phyloP scores from a whole-genome alignment of 2,888 invertebrate species.

The Melipona bicolor region DNA sequence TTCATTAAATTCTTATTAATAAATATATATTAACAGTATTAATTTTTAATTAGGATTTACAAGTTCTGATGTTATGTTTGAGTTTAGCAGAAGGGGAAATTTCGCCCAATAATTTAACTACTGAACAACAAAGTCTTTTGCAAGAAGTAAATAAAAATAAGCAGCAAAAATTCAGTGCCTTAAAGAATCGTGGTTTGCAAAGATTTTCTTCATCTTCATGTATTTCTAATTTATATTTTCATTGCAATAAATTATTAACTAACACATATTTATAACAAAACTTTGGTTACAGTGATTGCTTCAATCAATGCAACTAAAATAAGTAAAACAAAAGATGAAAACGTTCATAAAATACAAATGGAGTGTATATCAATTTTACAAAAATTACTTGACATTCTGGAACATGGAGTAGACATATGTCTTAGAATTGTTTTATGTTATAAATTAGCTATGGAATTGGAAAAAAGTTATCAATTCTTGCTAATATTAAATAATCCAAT shows the following conservation, averaged over 20 bases:
- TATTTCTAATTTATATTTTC: conserved; percentile 36
- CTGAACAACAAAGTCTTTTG: conserved; percentile 87
- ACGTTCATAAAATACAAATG: conserved; percentile 67
- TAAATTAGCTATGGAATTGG: conserved; percentile 86
- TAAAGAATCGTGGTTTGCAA: conserved; percentile 73
- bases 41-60: conserved; percentile 83
- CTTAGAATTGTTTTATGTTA: conserved; percentile 86
- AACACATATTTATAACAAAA: not conserved
- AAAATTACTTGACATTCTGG: conserved; percentile 79
- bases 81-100: conserved; percentile 88
- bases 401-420: conserved; percentile 85
- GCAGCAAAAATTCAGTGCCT: conserved; percentile 71
- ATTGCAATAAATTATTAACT: conserved; percentile 4
- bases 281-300: conserved; percentile 56
- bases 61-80: conserved; percentile 87
- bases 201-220: conserved; percentile 70
- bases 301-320: conserved; percentile 36
- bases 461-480: conserved; percentile 86
- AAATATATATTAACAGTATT: not conserved
- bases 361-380: conserved; percentile 76
- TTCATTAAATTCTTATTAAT: conserved; percentile 12
- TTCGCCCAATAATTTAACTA: conserved; percentile 87
- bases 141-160: conserved; percentile 68
- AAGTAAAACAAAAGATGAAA: conserved; percentile 45
- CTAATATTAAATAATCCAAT: conserved; percentile 85